Conservation (phyloP, 2,888 invertebrate genomes). For the Cabera pusaria region DNA sequence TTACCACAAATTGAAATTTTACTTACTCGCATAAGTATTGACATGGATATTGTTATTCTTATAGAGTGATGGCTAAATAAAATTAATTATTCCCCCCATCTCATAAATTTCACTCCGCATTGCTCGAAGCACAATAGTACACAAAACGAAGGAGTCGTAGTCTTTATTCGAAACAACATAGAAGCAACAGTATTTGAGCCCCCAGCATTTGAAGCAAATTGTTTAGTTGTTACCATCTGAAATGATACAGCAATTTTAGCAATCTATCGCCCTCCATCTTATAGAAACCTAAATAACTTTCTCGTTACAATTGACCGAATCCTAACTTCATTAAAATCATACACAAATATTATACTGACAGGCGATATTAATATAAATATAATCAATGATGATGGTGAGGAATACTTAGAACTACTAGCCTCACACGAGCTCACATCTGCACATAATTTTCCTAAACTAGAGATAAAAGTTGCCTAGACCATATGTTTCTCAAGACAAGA, state of each 20-base stretch:
- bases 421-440: constrained; percentile 2
- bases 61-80: constrained; percentile 1
- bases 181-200: background rate
- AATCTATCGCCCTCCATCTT: constrained; percentile 4
- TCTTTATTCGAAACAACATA: background rate
- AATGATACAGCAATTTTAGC: constrained; percentile 1
- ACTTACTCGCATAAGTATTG: no score
- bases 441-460: background rate
- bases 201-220: background rate
- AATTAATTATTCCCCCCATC: background rate
- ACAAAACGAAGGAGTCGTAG: constrained; percentile 2
- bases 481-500: constrained; percentile 5
- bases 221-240: background rate
- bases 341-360: background rate
- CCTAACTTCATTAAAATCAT: background rate
- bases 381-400: background rate
- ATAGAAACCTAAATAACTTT: background rate
- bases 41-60: background rate
- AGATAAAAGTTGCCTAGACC: constrained; percentile 4
- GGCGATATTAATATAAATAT: constrained; percentile 8
- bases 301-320: background rate
- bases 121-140: background rate
- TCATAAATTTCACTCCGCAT: background rate
- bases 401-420: background rate
- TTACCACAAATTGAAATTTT: no score